Conservation (phyloP, 2,888 invertebrate species). For the Aradus depressus region DNA sequence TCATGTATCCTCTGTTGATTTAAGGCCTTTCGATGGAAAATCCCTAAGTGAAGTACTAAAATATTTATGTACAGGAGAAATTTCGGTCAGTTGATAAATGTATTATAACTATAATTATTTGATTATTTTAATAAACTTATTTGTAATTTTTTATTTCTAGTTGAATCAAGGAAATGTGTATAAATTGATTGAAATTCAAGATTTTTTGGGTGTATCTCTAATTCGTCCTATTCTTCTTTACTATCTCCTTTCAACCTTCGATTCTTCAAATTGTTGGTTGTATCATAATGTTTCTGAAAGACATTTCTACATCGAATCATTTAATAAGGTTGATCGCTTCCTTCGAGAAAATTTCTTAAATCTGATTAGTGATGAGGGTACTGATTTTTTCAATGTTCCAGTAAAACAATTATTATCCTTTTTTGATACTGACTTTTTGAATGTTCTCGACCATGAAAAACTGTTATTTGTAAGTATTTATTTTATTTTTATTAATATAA, state of each 20-base stretch:
- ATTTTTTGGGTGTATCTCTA: constrained; percentile 5
- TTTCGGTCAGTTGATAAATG: neutral
- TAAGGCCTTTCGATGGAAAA: constrained; percentile 2
- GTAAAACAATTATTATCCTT: constrained; percentile 3
- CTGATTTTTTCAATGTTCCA: constrained; percentile 4
- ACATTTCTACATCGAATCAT: constrained; percentile 1
- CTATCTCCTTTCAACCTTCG: constrained; percentile 7
- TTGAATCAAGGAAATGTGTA: constrained; percentile 9
- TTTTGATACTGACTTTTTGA: constrained; percentile 10
- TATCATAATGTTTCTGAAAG: constrained; percentile 11
- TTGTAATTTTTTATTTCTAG: neutral
- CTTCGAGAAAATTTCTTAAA: constrained; percentile 3
- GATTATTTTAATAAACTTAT: neutral
- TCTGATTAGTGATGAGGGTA: neutral
- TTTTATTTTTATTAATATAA: neutral
- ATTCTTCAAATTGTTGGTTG: constrained; percentile 10
- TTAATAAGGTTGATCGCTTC: constrained; percentile 9
- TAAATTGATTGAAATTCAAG: constrained; percentile 8
- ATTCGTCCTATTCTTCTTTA: constrained; percentile 5
- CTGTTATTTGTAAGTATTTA: constrained; percentile 9
- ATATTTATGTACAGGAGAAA: constrained; percentile 10
- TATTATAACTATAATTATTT: neutral
- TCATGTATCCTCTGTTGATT: constrained; percentile 12
- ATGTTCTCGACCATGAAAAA: constrained; percentile 7
- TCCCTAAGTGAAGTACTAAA: constrained; percentile 2